Percentiles rank a stretch among this genome's conserved stretches.
phyloP scores from a whole-genome alignment of 2,888 invertebrate species.

The Alsophila aescularia region DNA sequence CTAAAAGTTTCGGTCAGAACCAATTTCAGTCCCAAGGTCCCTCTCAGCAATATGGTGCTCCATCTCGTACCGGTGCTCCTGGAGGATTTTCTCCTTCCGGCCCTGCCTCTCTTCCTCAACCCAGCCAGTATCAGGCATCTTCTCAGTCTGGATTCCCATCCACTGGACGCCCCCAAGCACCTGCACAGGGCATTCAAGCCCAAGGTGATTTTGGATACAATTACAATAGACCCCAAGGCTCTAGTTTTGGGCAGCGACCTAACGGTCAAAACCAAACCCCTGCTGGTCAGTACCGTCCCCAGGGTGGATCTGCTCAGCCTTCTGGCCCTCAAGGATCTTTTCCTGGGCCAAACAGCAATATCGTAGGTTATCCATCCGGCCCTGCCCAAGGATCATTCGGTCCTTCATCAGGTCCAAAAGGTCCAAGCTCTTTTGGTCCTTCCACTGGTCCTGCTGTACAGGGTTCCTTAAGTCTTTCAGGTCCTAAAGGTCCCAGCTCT shows the following conservation, averaged over 20 bases:
- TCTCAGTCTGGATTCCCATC: slow-evolving; percentile 33
- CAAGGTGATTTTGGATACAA: slow-evolving; percentile 48
- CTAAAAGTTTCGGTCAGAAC: slow-evolving; percentile 20
- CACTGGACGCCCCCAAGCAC: slow-evolving; percentile 33
- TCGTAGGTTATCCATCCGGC: slow-evolving; percentile 20
- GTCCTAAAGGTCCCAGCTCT: slow-evolving; percentile 5
- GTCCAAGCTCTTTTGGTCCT: slow-evolving; percentile 32
- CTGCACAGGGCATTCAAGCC: slow-evolving; percentile 32
- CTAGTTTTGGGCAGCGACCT: slow-evolving; percentile 7
- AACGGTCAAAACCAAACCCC: slow-evolving; percentile 9
- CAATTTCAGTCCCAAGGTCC: slow-evolving; percentile 12
- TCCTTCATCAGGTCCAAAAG: slow-evolving; percentile 27
- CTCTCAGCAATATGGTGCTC: slow-evolving; percentile 32
- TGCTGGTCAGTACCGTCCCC: slow-evolving; percentile 28
- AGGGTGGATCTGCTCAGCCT: slow-evolving; percentile 22
- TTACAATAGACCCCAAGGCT: slow-evolving; percentile 45
- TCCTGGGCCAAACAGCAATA: slow-evolving; percentile 23
- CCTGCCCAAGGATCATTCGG: slow-evolving; percentile 33
- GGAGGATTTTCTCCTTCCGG: slow-evolving; percentile 16
- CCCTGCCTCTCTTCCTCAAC: slow-evolving; percentile 23
- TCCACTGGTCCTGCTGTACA: slow-evolving; percentile 30
- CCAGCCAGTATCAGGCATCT: slow-evolving; percentile 38
- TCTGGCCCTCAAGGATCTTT: slow-evolving; percentile 28
- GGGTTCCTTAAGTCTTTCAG: slow-evolving; percentile 21
- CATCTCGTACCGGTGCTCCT: slow-evolving; percentile 19